Base-by-base conservation (phyloP, 2,888 invertebrate species). In the Strigamia crassipes region DNA sequence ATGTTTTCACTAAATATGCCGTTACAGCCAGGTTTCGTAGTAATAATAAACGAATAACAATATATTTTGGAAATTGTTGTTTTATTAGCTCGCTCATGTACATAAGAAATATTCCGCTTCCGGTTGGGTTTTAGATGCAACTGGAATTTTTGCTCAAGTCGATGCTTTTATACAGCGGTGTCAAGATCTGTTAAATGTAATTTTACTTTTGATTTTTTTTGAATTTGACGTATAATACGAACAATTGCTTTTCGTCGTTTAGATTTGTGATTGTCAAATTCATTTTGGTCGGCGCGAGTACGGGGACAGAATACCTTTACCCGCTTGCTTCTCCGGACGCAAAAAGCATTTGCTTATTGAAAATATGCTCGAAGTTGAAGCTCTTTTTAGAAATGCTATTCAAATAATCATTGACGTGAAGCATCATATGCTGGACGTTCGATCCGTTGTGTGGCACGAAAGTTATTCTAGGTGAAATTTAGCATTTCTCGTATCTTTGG, bases 201-300 rank as follows among this genome's bases (percentile, higher is more conserved):
- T 18, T 34, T 10, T 13, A 73, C 5, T 3, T 27, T 73, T 23
- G 8, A 18, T 13, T 73, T 73, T 73, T 4, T 31, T 78, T 61
- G 6, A 61, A 18, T 61, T 9, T 10, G n/a, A 51, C 21, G n/a
- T n/a, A 73, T 73, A 9, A 73, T 18, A 18, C 13, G 3, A 12
- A 18, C 31, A 8, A 12, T 78, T 9, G 10, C 9, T 78, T 31
- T 21, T 15, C 4, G 34, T 78, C 82, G 83, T 84, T n/a, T 12
- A 96, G 88, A 93, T 96, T 21, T 96, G 95, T 86, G 93, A 95
- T 85, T 92, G 94, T 81, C 95, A 96, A 93, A 92, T 94, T 83
- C 93, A 94, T 82, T 96, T 96, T 88, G 95, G 94, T 3, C 91
- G 94, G 88, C 91, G 87, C 83, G 83, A 86, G 85, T 82, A 96